Evolutionary conservation across 2,113 vertebrate species (phyloP), one percentile per base, ranked within the genome.

Genomic region (Planiliza haematocheilus): DNA sequence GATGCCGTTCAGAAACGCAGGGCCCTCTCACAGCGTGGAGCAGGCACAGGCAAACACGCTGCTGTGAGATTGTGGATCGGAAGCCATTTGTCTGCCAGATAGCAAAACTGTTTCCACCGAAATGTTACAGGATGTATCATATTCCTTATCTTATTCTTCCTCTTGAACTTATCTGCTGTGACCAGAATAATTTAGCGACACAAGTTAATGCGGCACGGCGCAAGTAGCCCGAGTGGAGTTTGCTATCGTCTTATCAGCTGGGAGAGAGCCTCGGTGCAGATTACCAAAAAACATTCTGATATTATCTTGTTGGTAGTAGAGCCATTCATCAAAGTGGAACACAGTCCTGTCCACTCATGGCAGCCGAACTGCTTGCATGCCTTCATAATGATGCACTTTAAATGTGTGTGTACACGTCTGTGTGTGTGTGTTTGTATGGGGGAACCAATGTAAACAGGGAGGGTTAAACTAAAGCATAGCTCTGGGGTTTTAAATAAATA

Each of bases 401-500:
- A 59, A 42, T 14, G 24, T 53, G 43, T 57, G 36, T 55, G 63
- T 77, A 36, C 50, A 37, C 38, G 43, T 56, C 39, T 62, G 52
- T 61, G 53, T 74, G 58, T 76, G 71, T 55, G 51, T 72, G 56
- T 68, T 67, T 70, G 63, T 30, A 30, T 24, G 76, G 21, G 38
- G 51, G 73, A 61, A 77, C 66, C 74, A 82, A 74, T 82, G 82
- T 81, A 90, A 88, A 89, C 86, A 85, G 24, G 74, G 76, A 79
- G 80, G 74, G 76, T 81, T 82, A 52, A 70, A 82, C 63, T 84
- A 74, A 84, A 81, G 76, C 82, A 65, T 75, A 74, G 79, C 72
- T 87, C 55, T 81, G 42, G 55, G 74, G 68, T 79, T 87, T 87
- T 70, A 75, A 83, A 90, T 78, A 87, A 91, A 91, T 89, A 88